A percentile compares a stretch with the other conserved stretches of the same genome.
These are phyloP conservation scores for Idaea biselata DNA, from an alignment of 2,888 invertebrate species.

Conservation along the genomic window DNA sequence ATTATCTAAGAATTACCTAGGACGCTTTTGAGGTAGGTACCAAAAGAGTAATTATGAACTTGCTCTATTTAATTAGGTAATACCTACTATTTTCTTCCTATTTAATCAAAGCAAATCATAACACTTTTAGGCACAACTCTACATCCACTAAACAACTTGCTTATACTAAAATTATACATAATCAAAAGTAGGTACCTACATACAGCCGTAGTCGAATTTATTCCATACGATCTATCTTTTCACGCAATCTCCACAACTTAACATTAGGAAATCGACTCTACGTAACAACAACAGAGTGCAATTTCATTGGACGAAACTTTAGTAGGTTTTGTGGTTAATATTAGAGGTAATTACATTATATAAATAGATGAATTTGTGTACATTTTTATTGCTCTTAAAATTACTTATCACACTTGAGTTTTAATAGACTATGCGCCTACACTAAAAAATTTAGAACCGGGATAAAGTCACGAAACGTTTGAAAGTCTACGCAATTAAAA, in stretches of 20 bases:
- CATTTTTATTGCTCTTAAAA: not conserved
- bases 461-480: not conserved
- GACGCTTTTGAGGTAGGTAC: too few relatives aligned
- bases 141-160: conserved; percentile 38
- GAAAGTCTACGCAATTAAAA: too few relatives aligned
- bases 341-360: conserved; percentile 2
- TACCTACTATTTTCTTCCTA: conserved; percentile 44
- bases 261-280: not conserved
- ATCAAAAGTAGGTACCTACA: conserved; percentile 49
- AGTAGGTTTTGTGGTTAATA: conserved; percentile 2
- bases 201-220: conserved; percentile 49
- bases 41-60: too few relatives aligned
- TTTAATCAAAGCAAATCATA: conserved; percentile 6
- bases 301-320: not conserved
- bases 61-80: too few relatives aligned
- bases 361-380: not conserved
- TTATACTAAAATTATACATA: conserved; percentile 63
- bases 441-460: not conserved
- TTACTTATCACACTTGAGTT: conserved; percentile 1
- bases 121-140: conserved; percentile 34
- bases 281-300: not conserved
- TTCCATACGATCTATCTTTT: conserved; percentile 43
- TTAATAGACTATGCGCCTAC: not conserved
- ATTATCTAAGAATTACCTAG: too few relatives aligned
- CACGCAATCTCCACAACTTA: conserved; percentile 3